Evolutionary conservation across 2,797 vertebrate genomes (phyloP), one percentile per base, ranked within the genome.

Genomic region (Sylvilagus floridanus): DNA sequence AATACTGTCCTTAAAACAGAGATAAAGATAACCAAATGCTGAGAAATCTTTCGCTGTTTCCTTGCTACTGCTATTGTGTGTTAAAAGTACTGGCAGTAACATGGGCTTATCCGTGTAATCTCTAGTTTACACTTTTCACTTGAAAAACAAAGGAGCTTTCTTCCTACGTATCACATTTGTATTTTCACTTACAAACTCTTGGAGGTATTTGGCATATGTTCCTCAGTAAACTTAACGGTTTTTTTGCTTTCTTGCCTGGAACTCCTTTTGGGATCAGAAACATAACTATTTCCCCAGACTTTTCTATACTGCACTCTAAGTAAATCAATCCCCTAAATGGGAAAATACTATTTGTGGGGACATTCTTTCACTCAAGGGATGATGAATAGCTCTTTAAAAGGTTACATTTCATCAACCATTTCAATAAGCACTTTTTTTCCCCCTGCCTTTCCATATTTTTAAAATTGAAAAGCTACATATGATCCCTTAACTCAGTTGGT

Each of bases 231-330:
- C 37, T 84, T 24, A 37, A 14, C 11, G 3, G 42, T 9, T 42
- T 0, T 6, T 63, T 88, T 32, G 52, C 71, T 96, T 93, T 79
- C 93, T 96, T 81, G 78, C 65, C 83, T 52, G 0, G 1, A 52
- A 75, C 82, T 92, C 91, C 57, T 87, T 85, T 88, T 60, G 71
- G 57, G 26, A 84, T 78, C 63, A 90, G 54, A 62, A 82, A 68
- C 71, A 47, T 96, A 97, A 96, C 79, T 50, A 28, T 94, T 97
- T 97, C 84, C 66, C 92, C 97, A 96, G 96, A 96, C 60, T 47
- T 57, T 79, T 81, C 91, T 93, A 30, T 37, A 79, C 16, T 88
- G 77, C 65, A 22, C 50, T 79, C 32, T 54, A 32, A 93, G 93
- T 91, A 73, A 90, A 88, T 84, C 90, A 90, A 0, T 81, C 83